Base-by-base conservation (phyloP, 2,113 vertebrate genomes). In the Petroica traversi region DNA sequence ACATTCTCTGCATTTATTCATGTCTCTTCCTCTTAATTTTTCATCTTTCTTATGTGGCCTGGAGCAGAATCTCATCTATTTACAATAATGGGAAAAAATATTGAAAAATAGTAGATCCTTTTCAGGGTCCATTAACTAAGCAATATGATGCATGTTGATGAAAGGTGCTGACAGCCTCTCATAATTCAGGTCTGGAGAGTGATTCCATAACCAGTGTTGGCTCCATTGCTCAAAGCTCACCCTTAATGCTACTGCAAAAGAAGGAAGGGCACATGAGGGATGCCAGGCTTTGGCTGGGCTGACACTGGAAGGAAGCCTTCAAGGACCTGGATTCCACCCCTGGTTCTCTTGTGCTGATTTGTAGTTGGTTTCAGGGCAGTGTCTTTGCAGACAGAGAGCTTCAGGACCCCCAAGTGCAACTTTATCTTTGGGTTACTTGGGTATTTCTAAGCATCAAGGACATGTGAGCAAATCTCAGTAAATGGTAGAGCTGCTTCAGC, bases 51-150 rank as follows among this genome's bases (percentile, higher is more conserved):
- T 66, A 85, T 24, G 46, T 91, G 87, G 81, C 93, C 84, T 85
- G 87, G 54, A 96, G 89, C 89, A 89, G 91, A 96, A 89, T 95
- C 92, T 95, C 84, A 95, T 95, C 92, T 91, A 91, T 96, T 95
- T 95, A 92, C 58, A 93, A 75, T 96, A 95, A 97, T 95, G 85
- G 78, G 75, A 73, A 94, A 95, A 95, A 87, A 91, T 88, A 93
- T 93, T 95, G 95, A 94, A 95, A 95, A 97, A 88, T 62, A 94
- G 84, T 87, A 89, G 87, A 88, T 82, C 73, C 49, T 94, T 89
- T 82, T 86, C 74, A 69, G 83, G 89, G 69, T 89, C 93, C 71
- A 78, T 92, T 94, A 95, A 72, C 61, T 85, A 85, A 79, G 84
- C 62, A 73, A 66, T 64, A 43, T 54, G 93, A 93, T 85, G 69